phyloP scores from a whole-genome alignment of 2,797 vertebrate genomes.

The Crocodylus rhombifer region DNA sequence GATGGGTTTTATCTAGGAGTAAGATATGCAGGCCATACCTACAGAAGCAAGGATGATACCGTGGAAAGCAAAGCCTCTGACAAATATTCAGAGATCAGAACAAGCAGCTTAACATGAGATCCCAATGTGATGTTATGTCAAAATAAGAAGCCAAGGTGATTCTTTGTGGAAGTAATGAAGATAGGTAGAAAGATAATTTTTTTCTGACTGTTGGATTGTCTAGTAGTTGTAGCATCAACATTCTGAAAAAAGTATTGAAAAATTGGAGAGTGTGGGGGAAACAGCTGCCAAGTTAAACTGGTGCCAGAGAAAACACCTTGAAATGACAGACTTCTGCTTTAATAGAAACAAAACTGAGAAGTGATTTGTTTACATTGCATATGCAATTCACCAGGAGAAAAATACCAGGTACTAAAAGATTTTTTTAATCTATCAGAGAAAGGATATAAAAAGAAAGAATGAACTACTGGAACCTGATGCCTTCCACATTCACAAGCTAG shows the following conservation, averaged over 20 bases:
- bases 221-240: neutral
- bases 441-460: too few relatives aligned
- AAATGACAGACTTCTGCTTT: neutral
- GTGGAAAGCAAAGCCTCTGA: neutral
- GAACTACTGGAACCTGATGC: too few relatives aligned
- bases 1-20: neutral
- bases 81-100: neutral
- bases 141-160: neutral
- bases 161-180: neutral
- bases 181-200: neutral
- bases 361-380: too few relatives aligned
- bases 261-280: too few relatives aligned
- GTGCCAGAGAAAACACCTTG: neutral
- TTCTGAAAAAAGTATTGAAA: too few relatives aligned
- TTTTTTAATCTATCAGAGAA: too few relatives aligned
- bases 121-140: neutral
- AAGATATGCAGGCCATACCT: accelerated
- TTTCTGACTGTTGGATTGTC: neutral
- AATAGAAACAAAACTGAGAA: neutral
- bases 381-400: too few relatives aligned
- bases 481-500: too few relatives aligned
- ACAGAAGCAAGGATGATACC: neutral
- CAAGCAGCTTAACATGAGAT: accelerated
- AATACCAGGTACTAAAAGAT: too few relatives aligned
- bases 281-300: too few relatives aligned